phyloP scores from a whole-genome alignment of 2,113 vertebrate genomes.

The Perccottus glenii region DNA sequence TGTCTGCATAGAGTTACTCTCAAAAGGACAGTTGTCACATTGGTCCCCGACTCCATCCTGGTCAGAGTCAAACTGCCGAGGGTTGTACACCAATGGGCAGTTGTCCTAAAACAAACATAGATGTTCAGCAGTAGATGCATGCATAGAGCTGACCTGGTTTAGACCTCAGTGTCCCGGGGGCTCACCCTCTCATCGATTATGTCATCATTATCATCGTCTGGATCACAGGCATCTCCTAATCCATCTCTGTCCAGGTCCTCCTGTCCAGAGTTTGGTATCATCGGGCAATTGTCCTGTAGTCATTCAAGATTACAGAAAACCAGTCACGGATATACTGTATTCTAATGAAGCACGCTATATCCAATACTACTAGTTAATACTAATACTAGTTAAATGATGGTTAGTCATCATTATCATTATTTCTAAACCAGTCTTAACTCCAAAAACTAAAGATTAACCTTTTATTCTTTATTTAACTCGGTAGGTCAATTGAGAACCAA shows the following conservation, averaged over 20 bases:
- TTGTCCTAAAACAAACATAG: conserved; percentile 85
- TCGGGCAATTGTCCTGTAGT: conserved; percentile 92
- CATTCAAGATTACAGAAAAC: conserved; percentile 15
- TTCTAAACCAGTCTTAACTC: too few species aligned
- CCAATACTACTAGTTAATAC: too few species aligned
- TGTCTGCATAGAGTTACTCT: conserved; percentile 91
- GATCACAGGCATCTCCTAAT: conserved; percentile 91
- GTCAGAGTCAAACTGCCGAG: conserved; percentile 92
- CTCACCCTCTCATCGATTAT: conserved; percentile 91
- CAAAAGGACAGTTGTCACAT: conserved; percentile 95
- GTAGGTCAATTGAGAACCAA: too few species aligned
- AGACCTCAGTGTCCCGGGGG: not conserved
- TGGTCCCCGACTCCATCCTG: conserved; percentile 93
- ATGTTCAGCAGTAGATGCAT: not conserved
- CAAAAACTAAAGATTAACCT: too few species aligned
- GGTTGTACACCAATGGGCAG: conserved; percentile 93
- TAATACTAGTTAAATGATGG: too few species aligned
- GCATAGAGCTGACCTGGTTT: not conserved
- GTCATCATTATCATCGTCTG: conserved; percentile 94
- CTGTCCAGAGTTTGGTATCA: conserved; percentile 94
- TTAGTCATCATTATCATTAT: too few species aligned
- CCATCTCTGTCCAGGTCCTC: conserved; percentile 94
- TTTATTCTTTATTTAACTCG: too few species aligned
- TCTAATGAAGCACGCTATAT: too few species aligned
- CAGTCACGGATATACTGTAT: too few species aligned